These are phyloP conservation scores for Turnix velox DNA, from an alignment of 2,113 vertebrate species.

Conservation along the genomic window DNA sequence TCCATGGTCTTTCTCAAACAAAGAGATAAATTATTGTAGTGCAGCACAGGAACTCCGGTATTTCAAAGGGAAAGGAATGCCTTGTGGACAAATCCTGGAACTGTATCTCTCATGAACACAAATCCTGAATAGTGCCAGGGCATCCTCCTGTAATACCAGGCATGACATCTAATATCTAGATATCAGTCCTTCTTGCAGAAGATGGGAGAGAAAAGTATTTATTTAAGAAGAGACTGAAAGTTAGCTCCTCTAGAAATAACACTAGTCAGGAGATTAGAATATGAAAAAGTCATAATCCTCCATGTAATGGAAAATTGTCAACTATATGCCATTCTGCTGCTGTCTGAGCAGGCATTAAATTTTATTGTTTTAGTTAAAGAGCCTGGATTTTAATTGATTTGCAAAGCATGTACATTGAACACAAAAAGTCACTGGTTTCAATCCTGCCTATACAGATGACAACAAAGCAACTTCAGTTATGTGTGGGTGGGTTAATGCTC, in stretches of 20 bases:
- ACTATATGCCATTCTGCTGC: background rate
- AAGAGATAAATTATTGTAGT: background rate
- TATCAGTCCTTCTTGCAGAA: background rate
- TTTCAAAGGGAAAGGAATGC: background rate
- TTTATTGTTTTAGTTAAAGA: background rate
- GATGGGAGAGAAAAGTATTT: background rate
- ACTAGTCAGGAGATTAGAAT: background rate
- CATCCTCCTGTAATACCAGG: background rate
- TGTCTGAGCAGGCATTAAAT: background rate
- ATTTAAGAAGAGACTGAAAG: background rate
- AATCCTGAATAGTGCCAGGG: background rate
- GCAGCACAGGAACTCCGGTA: background rate
- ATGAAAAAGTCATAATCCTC: background rate
- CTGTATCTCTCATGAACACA: accelerated
- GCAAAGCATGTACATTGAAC: background rate
- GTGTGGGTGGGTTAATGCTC: background rate
- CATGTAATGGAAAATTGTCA: background rate
- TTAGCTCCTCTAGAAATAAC: background rate
- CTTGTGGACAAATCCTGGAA: background rate
- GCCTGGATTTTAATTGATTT: background rate
- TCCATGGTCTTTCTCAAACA: background rate
- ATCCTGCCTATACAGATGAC: background rate
- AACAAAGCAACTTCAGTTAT: background rate
- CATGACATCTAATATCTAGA: background rate
- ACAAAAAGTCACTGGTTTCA: background rate